These are phyloP conservation scores for Thalassophryne amazonica DNA, from an alignment of 2,797 vertebrate species.

Conservation along the genomic window DNA sequence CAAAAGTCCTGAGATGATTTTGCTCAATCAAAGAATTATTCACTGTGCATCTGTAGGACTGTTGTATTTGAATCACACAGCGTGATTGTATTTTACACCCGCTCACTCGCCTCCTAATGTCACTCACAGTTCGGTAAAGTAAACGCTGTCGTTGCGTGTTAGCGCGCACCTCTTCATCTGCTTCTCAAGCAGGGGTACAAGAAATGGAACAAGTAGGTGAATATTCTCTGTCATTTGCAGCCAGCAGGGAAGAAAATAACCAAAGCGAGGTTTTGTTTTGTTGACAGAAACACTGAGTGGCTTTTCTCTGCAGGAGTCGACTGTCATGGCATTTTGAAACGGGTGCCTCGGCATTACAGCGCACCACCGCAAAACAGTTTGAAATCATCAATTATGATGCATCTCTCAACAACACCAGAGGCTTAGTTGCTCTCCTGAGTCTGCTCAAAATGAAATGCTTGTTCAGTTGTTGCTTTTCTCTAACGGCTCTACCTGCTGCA, in stretches of 20 bases:
- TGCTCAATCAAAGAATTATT: constrained; percentile 47
- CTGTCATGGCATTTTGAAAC: constrained; percentile 36
- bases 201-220: constrained; percentile 14
- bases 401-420: constrained; percentile 41
- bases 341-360: constrained; percentile 15
- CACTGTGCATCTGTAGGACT: constrained; percentile 23
- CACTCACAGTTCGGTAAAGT: constrained; percentile 48
- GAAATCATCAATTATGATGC: constrained; percentile 47
- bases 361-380: constrained; percentile 20
- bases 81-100: constrained; percentile 53
- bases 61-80: constrained; percentile 40
- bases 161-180: constrained; percentile 46
- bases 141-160: constrained; percentile 44
- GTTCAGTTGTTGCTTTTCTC: constrained; percentile 36
- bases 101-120: constrained; percentile 41
- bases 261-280: constrained; percentile 47
- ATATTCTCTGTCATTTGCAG: constrained; percentile 45
- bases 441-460: constrained; percentile 36
- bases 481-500: constrained; percentile 26
- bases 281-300: constrained; percentile 43
- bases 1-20: constrained; percentile 25
- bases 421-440: constrained; percentile 33
- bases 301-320: constrained; percentile 28
- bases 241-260: constrained; percentile 31
- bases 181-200: constrained; percentile 17